Evolutionary conservation across 1,140 invertebrate species (phyloP), one percentile per base, ranked within the genome.

Genomic region (Camponotus vicinus): DNA sequence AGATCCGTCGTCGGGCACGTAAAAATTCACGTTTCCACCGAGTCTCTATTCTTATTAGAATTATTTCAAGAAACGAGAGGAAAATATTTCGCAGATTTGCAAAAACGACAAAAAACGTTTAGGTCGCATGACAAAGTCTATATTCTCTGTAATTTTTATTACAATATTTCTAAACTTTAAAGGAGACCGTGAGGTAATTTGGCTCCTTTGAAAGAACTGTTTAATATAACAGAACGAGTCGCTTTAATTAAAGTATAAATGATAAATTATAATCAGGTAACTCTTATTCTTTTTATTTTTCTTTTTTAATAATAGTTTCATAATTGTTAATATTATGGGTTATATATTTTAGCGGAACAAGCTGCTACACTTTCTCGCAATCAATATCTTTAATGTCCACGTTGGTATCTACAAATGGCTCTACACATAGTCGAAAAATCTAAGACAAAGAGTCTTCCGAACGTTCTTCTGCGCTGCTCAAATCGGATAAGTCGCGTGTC

Each of bases 401-500:
- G 21, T 42, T 40, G 27, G 15, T 5, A 13, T 40, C 18, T 52
- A 34, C 18, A 34, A 73, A 59, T 18, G 18, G 27, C 18, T 34
- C 27, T 34, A 64, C 34, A 59, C 55, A 34, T 40, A 40, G 3
- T 3, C 9, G 45, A 32, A 57, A 80, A 57, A 57, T 34, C 63
- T 2, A 57, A 37, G 9, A 55, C 21, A 13, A 9, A 66, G 27
- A 32, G 15, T 40, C 18, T 76, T 61, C 18, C 9, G 1, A 27
- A 27, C 27, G 45, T 13, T 18, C n/a, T 27, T 49, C 13, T 0
- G 37, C 21, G 34, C 40, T 27, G 59, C 32, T 42, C n/a, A 40
- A 79, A 59, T 66, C 73, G 40, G 59, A 73, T 67, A 59, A 63
- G 67, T 37, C 45, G 63, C 64, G 37, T 40, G 75, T 66, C 59